Evolutionary conservation across 2,797 vertebrate species (phyloP), one percentile per base, ranked within the genome.

Genomic region (Cyclopterus lumpus): DNA sequence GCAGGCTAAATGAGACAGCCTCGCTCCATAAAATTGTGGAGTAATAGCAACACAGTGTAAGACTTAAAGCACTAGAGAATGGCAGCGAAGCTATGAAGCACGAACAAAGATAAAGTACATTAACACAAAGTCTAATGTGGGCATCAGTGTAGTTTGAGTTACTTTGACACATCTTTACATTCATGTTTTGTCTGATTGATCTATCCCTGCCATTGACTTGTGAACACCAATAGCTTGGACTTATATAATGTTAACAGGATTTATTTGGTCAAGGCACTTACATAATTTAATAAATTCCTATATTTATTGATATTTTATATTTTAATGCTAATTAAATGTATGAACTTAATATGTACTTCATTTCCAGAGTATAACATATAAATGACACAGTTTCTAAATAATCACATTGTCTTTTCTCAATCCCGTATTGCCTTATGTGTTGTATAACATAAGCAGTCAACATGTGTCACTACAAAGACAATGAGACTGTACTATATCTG

Each of bases 51-150:
- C 8, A 76, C 66, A 83, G 15, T 73, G 67, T 15, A 65, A 77
- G 67, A 82, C 3, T 58, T 55, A 71, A 80, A 79, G 76, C 75
- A 34, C 16, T 71, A 60, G 18, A 79, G 26, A 28, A 83, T 87
- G 79, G 79, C 48, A 88, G 88, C 83, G 76, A 85, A 86, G 88
- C 81, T 62, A 42, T n/a, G n/a, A 71, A 77, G 48, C 65, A 73
- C 61, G 22, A 70, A 66, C 34, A 73, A 75, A 81, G 67, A 34
- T 28, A 38, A 75, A 71, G 28, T 34, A 71, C 10, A 18, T 42
- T 20, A 53, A 3, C 58, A 75, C 73, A 89, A 86, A 86, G 66
- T 73, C 76, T 81, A 83, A 84, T 67, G 80, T 86, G 73, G 84
- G 85, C 62, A 88, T 83, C 26, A 67, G 20, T 55, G 3, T 12